Evolutionary conservation across 2,888 invertebrate species (phyloP).

Genomic region (Tinea trinotella): DNA sequence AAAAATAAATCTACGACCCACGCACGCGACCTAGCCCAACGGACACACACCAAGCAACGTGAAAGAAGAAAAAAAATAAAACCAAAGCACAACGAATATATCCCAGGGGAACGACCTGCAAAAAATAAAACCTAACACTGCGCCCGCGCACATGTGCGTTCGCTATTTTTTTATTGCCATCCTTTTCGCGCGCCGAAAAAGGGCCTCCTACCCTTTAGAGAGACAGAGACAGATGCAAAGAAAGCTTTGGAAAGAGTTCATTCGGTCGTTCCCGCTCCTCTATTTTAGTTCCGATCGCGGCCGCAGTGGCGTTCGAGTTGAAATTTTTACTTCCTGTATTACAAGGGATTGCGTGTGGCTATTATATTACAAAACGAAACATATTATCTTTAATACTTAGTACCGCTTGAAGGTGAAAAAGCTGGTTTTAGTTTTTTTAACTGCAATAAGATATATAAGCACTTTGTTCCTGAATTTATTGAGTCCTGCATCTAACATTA

Average conservation of each 20-base stretch:
- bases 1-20: slow-evolving; percentile 45
- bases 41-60: slow-evolving; percentile 47
- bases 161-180: slow-evolving; percentile 57
- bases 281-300: slow-evolving; percentile 49
- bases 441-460: too few relatives aligned
- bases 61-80: slow-evolving; percentile 44
- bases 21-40: slow-evolving; percentile 57
- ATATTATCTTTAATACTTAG: slow-evolving; percentile 6
- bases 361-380: slow-evolving; percentile 14
- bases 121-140: slow-evolving; percentile 64
- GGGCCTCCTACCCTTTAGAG: slow-evolving; percentile 31
- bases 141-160: slow-evolving; percentile 66
- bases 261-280: slow-evolving; percentile 46
- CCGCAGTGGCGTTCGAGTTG: slow-evolving; percentile 45
- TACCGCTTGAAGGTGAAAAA: slow-evolving; percentile 7
- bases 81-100: slow-evolving; percentile 47
- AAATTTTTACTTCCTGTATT: slow-evolving; percentile 60
- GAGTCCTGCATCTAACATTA: too few relatives aligned
- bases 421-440: not conserved
- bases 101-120: slow-evolving; percentile 63
- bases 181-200: slow-evolving; percentile 58
- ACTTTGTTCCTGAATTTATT: too few relatives aligned
- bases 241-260: slow-evolving; percentile 58
- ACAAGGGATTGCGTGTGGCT: slow-evolving; percentile 9
- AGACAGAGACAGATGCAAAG: slow-evolving; percentile 51